Evolutionary conservation across 2,888 invertebrate genomes (phyloP).

Genomic region (Myathropa florea): DNA sequence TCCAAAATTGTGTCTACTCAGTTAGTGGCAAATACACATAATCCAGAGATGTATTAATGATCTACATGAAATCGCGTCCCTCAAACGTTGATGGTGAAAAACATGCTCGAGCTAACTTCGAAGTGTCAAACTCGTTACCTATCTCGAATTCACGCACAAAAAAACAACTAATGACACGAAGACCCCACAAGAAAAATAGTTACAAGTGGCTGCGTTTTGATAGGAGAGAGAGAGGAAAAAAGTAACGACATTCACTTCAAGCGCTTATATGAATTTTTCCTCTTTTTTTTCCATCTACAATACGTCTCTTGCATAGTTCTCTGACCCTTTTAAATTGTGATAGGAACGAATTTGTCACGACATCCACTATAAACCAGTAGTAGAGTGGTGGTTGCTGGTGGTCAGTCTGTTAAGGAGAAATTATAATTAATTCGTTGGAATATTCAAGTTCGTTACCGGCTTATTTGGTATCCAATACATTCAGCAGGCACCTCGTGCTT

Average conservation of each 20-base stretch:
- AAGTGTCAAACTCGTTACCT: conserved; percentile 62
- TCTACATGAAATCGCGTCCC: conserved; percentile 48
- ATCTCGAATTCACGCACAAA: conserved; percentile 11
- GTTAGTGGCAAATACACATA: conserved; percentile 1
- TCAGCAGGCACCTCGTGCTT: conserved; percentile 70
- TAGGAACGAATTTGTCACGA: conserved; percentile 68
- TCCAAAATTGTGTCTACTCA: not conserved
- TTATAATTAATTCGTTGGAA: conserved; percentile 68
- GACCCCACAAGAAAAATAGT: conserved; percentile 67
- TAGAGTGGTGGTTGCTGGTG: conserved; percentile 33
- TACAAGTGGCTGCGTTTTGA: conserved; percentile 63
- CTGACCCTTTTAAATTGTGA: conserved; percentile 66
- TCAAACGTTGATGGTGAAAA: conserved; percentile 4
- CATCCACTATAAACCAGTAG: conserved; percentile 42
- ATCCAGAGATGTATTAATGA: conserved; percentile 43
- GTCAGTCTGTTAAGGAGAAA: conserved; percentile 46
- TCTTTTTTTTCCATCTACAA: not conserved
- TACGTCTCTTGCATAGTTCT: conserved; percentile 43
- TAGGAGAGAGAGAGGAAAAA: not conserved
- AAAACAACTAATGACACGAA: conserved; percentile 49
- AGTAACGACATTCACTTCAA: conserved; percentile 59
- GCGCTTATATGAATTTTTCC: conserved; percentile 11
- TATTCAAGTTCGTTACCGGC: conserved; percentile 70
- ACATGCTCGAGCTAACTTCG: conserved; percentile 29
- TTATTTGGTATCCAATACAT: conserved; percentile 44